These are phyloP conservation scores for Corythornis vintsioides DNA, from an alignment of 2,113 vertebrate genomes.

Conservation along the genomic window DNA sequence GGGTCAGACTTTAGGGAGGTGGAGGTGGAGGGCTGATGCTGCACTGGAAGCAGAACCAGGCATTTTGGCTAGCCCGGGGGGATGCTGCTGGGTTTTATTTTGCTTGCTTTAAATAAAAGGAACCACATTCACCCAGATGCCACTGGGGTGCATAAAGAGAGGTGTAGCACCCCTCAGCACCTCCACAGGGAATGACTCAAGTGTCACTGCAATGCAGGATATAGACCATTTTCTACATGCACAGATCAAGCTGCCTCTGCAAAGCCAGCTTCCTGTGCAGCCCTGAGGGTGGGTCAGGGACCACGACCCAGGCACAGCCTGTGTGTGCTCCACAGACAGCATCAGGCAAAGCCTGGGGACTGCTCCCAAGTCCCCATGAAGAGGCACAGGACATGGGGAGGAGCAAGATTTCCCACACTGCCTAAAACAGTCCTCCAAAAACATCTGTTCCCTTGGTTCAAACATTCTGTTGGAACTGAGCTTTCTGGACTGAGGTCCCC, in stretches of 20 bases:
- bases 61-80: background rate
- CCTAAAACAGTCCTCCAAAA: background rate
- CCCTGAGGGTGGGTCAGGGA: accelerated
- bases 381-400: background rate
- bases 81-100: background rate
- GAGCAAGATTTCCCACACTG: background rate
- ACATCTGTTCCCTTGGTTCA: background rate
- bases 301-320: background rate
- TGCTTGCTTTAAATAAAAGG: background rate
- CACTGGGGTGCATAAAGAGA: background rate
- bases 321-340: background rate
- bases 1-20: background rate
- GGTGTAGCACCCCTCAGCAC: background rate
- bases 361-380: background rate
- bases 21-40: background rate
- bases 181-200: background rate
- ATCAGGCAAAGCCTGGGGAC: background rate
- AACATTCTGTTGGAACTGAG: background rate
- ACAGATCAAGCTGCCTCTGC: background rate
- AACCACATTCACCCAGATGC: background rate
- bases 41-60: background rate
- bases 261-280: background rate
- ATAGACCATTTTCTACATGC: background rate
- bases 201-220: background rate
- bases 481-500: background rate